These are phyloP conservation scores for Caloenas nicobarica DNA, from an alignment of 2,113 vertebrate species.

Conservation along the genomic window DNA sequence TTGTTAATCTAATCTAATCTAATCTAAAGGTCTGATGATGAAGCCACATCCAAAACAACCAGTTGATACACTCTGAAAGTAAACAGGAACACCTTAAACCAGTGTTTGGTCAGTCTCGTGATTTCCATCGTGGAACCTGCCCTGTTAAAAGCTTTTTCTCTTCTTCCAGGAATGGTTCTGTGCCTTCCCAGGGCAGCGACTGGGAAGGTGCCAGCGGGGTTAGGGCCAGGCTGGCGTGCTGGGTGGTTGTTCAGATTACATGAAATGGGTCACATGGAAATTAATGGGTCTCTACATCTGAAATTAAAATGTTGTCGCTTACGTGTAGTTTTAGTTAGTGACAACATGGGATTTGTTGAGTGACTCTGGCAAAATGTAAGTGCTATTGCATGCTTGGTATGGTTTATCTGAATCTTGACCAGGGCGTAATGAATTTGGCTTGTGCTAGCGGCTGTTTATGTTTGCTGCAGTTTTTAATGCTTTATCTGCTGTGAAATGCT, in stretches of 20 bases:
- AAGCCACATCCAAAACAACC: background rate
- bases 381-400: fast-evolving
- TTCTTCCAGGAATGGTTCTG: background rate
- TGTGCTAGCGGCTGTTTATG: background rate
- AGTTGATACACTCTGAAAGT: background rate
- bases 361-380: fast-evolving
- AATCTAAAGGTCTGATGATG: no score
- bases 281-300: background rate
- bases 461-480: background rate
- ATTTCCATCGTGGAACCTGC: background rate
- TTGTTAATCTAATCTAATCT: no score
- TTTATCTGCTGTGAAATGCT: background rate
- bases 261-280: background rate
- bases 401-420: background rate
- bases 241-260: background rate
- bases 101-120: fast-evolving
- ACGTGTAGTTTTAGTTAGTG: fast-evolving
- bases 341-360: background rate
- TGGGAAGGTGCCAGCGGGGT: background rate
- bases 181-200: background rate
- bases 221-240: background rate
- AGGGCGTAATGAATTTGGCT: background rate
- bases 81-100: background rate
- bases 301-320: background rate
- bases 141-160: background rate